Percentiles rank a stretch among this genome's conserved stretches.
Evolutionary conservation across 2,797 vertebrate genomes (phyloP).

Genomic region (Eupleurogrammus muticus): DNA sequence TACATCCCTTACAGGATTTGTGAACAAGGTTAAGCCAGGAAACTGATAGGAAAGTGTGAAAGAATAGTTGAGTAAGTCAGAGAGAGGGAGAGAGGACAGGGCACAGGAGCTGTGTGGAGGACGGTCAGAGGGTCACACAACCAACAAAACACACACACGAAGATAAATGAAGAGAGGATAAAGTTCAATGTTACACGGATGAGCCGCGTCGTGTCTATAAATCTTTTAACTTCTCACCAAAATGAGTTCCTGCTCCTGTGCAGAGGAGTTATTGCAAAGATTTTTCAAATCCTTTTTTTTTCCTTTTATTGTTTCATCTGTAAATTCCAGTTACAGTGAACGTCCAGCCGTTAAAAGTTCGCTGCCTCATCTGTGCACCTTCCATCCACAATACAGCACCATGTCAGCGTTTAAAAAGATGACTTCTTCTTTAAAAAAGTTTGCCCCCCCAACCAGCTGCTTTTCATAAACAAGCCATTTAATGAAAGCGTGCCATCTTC

Average conservation of each 20-base stretch:
- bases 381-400: conserved; percentile 3
- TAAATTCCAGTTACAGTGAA: background rate
- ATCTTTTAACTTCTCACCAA: background rate
- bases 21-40: too few species aligned
- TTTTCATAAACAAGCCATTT: conserved; percentile 53
- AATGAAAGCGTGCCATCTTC: conserved; percentile 55
- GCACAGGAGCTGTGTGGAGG: conserved; percentile 12
- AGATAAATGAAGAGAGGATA: conserved; percentile 10
- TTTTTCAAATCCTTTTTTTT: background rate
- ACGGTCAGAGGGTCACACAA: conserved; percentile 18
- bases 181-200: conserved; percentile 11
- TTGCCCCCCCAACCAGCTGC: background rate
- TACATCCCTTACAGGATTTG: too few species aligned
- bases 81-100: background rate
- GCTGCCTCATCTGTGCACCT: background rate
- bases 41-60: background rate
- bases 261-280: background rate
- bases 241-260: background rate
- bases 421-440: conserved; percentile 3
- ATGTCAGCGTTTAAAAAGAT: conserved; percentile 7
- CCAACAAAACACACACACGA: background rate
- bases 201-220: background rate
- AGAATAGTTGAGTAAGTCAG: background rate
- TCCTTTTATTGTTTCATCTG: background rate
- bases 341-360: background rate